Conservation (phyloP, 2,888 invertebrate species). For the Syrista parreyssii region DNA sequence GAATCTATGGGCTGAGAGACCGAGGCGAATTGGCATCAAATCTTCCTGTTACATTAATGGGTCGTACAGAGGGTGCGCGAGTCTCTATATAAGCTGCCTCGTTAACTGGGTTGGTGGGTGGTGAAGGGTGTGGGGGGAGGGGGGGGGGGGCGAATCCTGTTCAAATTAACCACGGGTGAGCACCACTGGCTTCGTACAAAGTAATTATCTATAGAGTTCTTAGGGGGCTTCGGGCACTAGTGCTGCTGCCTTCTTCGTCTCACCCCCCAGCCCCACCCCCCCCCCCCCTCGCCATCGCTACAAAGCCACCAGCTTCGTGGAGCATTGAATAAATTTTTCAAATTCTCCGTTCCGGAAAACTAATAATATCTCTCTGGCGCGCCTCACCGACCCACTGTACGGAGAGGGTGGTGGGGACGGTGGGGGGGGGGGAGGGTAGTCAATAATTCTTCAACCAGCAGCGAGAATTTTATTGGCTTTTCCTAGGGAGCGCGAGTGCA, state of each 20-base stretch:
- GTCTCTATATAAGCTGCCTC: not conserved
- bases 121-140: too few relatives aligned
- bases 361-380: constrained; percentile 21
- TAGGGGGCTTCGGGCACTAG: constrained; percentile 2
- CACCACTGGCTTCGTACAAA: constrained; percentile 17
- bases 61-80: too few relatives aligned
- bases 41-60: not conserved
- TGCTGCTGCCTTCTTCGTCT: not conserved
- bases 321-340: constrained; percentile 27
- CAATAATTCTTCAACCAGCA: constrained; percentile 18
- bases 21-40: not conserved
- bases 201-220: constrained; percentile 24
- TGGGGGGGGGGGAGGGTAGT: not conserved
- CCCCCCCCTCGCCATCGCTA: not conserved
- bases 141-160: not conserved
- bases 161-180: not conserved
- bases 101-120: too few relatives aligned
- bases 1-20: not conserved
- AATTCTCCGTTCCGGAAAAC: constrained; percentile 17
- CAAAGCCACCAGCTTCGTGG: constrained; percentile 1
- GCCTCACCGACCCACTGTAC: not conserved
- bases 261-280: not conserved
- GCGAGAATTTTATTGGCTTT: constrained; percentile 22
- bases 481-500: constrained; percentile 9
- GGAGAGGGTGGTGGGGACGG: not conserved